Percentiles rank a stretch among this genome's conserved stretches.
Conservation (phyloP, 2,888 invertebrate species). For the Unio delphinus region DNA sequence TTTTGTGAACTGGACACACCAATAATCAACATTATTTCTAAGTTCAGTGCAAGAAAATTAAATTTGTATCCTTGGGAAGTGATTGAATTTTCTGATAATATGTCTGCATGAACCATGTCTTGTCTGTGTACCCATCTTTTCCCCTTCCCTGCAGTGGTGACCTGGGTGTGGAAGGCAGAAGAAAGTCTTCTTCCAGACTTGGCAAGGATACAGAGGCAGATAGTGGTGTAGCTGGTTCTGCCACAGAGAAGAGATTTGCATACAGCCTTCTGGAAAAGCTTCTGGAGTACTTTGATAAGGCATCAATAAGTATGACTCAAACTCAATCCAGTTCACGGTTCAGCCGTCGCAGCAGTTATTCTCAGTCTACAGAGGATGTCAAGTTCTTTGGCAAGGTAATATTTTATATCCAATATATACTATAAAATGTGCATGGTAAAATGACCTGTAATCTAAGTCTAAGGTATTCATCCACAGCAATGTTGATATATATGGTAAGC, state of each 20-base stretch:
- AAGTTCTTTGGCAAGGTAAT: slow-evolving; percentile 98
- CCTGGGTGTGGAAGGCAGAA: slow-evolving; percentile 18
- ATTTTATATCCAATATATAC: neutral
- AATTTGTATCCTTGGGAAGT: neutral
- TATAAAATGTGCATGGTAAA: too few relatives aligned
- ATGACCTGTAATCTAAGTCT: too few relatives aligned
- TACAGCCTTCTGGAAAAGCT: slow-evolving; percentile 97
- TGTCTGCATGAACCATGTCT: neutral
- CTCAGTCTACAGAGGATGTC: slow-evolving; percentile 91
- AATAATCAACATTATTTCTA: too few relatives aligned
- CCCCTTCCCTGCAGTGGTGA: slow-evolving; percentile 37
- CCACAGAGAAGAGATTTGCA: slow-evolving; percentile 94
- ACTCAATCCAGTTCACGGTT: slow-evolving; percentile 93
- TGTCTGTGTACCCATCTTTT: neutral
- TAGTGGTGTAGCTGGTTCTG: slow-evolving; percentile 74
- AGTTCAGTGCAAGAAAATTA: too few relatives aligned
- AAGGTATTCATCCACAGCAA: too few relatives aligned
- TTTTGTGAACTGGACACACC: too few relatives aligned
- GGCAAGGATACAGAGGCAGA: slow-evolving; percentile 64
- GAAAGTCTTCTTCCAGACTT: slow-evolving; percentile 60
- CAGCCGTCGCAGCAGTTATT: slow-evolving; percentile 81
- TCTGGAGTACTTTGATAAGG: slow-evolving; percentile 95
- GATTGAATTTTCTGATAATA: too few relatives aligned
- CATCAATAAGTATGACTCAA: slow-evolving; percentile 90
- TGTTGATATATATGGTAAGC: too few relatives aligned